Percentiles rank a stretch among this genome's conserved stretches.
These are phyloP conservation scores for Ardeotis arabs DNA, from an alignment of 2,113 vertebrate species.

Conservation along the genomic window DNA sequence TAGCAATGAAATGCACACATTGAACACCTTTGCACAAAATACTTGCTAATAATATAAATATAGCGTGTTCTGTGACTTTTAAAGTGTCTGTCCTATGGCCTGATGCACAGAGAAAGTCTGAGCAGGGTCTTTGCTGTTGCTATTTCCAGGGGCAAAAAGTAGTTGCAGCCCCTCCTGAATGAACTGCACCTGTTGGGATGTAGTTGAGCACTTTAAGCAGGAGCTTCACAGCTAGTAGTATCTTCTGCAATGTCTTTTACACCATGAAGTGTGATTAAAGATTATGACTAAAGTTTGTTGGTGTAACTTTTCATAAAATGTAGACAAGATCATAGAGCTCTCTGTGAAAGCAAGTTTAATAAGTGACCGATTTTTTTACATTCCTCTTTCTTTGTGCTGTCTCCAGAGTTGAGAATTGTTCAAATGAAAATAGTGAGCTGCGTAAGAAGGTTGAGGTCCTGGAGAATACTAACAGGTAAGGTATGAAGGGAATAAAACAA, in stretches of 20 bases:
- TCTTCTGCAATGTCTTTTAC: background rate
- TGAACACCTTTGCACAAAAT: background rate
- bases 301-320: background rate
- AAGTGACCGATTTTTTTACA: background rate
- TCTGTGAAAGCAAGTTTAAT: background rate
- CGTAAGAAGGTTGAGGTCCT: constrained; percentile 95
- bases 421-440: constrained; percentile 93
- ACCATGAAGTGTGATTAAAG: background rate
- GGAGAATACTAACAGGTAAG: constrained; percentile 94
- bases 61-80: background rate
- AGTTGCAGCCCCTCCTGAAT: background rate
- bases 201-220: background rate
- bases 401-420: constrained; percentile 95
- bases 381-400: background rate
- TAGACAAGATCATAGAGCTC: background rate
- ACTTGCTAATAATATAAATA: background rate
- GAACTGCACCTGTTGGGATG: background rate
- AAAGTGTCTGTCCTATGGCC: background rate
- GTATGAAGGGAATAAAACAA: background rate
- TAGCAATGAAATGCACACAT: background rate
- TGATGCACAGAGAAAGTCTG: background rate
- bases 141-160: background rate
- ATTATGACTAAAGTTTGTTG: background rate
- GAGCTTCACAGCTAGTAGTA: background rate
- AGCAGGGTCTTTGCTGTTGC: background rate